phyloP scores from a whole-genome alignment of 2,113 vertebrate species.

The Neolamprologus sp. region DNA sequence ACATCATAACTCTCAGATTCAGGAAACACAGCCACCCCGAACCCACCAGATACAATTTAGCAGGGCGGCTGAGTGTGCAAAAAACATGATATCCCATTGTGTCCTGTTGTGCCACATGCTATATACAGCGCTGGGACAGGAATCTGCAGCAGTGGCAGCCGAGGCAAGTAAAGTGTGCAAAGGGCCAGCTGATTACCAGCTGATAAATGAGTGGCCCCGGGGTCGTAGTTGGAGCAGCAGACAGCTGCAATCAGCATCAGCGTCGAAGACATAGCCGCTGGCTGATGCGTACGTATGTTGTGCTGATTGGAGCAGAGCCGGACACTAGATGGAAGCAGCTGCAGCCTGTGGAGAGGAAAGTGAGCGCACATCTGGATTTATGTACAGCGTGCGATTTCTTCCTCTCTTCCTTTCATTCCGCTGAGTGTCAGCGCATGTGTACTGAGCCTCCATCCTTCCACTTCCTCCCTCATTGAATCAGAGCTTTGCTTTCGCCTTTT shows the following conservation, averaged over 20 bases:
- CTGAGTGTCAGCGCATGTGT: not conserved
- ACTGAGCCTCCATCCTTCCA: not conserved
- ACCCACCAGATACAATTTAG: not conserved
- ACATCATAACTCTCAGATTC: not conserved
- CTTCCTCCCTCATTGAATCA: not conserved
- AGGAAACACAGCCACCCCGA: rapidly evolving
- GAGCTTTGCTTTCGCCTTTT: not conserved
- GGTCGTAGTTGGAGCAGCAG: conserved; percentile 23
- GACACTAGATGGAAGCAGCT: conserved; percentile 30
- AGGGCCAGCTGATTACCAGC: conserved; percentile 46
- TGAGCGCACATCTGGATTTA: not conserved
- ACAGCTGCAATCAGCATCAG: conserved; percentile 46
- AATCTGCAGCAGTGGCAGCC: not conserved
- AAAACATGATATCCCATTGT: not conserved
- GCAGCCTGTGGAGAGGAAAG: not conserved
- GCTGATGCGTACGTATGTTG: not conserved
- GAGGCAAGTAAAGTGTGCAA: not conserved
- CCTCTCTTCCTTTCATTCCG: not conserved
- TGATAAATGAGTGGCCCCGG: conserved; percentile 46
- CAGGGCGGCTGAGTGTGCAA: not conserved
- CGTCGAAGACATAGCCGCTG: conserved; percentile 15
- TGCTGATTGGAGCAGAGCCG: not conserved
- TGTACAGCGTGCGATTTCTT: not conserved
- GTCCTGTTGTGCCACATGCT: not conserved
- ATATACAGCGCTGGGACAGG: not conserved